These are phyloP conservation scores for Halcyon badia DNA, from an alignment of 2,797 vertebrate species.

Conservation along the genomic window DNA sequence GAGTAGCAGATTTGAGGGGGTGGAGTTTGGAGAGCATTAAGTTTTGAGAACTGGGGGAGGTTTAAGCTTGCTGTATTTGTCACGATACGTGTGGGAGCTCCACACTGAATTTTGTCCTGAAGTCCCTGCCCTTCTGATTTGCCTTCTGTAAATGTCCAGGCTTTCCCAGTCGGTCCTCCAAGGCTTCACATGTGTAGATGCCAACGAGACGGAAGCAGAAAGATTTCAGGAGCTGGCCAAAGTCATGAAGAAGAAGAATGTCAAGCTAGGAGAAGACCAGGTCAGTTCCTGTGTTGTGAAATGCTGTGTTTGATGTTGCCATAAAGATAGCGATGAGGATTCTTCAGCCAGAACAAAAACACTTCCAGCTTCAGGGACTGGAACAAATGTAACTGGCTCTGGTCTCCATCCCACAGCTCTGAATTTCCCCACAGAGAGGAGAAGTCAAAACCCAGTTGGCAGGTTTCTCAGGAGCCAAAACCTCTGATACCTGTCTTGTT, in stretches of 20 bases:
- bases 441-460: neutral
- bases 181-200: slow-evolving; percentile 59
- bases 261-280: slow-evolving; percentile 62
- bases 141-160: slow-evolving; percentile 34
- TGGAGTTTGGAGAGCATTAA: neutral
- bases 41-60: neutral
- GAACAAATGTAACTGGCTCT: neutral
- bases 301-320: accelerated
- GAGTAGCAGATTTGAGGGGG: neutral
- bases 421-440: neutral
- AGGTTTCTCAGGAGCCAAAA: neutral
- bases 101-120: neutral
- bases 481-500: neutral
- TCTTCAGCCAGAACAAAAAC: neutral
- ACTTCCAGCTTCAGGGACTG: neutral
- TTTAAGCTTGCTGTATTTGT: neutral
- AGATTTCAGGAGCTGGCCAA: slow-evolving; percentile 49
- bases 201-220: neutral
- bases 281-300: neutral
- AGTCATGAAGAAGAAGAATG: slow-evolving; percentile 39
- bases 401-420: neutral
- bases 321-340: neutral
- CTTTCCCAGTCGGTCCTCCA: slow-evolving; percentile 64
- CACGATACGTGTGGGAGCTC: neutral
- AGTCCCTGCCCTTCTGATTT: neutral